Percentiles rank a stretch among this genome's conserved stretches.
Conservation (phyloP, 2,888 invertebrate genomes). For the Opisthograptis luteolata region DNA sequence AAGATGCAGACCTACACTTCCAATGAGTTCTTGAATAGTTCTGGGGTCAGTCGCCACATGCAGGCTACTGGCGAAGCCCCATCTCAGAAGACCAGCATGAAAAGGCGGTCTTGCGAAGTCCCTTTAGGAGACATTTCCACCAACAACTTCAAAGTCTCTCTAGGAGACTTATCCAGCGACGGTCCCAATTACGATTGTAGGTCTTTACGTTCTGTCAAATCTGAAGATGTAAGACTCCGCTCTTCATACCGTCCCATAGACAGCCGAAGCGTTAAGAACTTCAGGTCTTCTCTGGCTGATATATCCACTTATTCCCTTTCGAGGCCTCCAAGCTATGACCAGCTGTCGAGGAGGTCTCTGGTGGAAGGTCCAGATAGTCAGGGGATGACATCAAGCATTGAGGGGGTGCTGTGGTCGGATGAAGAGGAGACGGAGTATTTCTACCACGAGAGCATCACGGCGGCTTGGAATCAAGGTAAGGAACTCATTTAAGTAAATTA, state of each 20-base stretch:
- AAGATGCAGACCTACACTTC: slow-evolving; percentile 74
- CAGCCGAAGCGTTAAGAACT: slow-evolving; percentile 75
- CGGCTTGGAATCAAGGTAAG: slow-evolving; percentile 81
- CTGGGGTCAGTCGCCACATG: slow-evolving; percentile 79
- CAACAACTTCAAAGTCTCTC: slow-evolving; percentile 77
- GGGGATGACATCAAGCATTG: slow-evolving; percentile 79
- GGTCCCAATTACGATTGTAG: slow-evolving; percentile 65
- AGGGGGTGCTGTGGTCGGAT: slow-evolving; percentile 82
- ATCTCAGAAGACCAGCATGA: slow-evolving; percentile 78
- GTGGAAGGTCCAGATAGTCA: slow-evolving; percentile 68
- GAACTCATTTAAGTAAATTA: too few species aligned
- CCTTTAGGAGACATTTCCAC: slow-evolving; percentile 77
- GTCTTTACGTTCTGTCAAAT: slow-evolving; percentile 68
- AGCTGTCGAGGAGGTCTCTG: slow-evolving; percentile 73
- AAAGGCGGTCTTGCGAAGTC: slow-evolving; percentile 76
- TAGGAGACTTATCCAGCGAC: slow-evolving; percentile 71
- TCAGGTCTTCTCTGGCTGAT: slow-evolving; percentile 73
- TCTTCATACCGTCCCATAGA: slow-evolving; percentile 71
- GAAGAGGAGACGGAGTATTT: slow-evolving; percentile 82
- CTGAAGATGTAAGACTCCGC: slow-evolving; percentile 66
- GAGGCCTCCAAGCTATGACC: slow-evolving; percentile 76
- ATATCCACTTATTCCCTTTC: slow-evolving; percentile 66
- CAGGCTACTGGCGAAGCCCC: slow-evolving; percentile 78
- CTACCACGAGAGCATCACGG: slow-evolving; percentile 78
- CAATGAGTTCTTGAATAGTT: slow-evolving; percentile 76